phyloP scores from a whole-genome alignment of 2,797 vertebrate genomes.

The Anas georgica region DNA sequence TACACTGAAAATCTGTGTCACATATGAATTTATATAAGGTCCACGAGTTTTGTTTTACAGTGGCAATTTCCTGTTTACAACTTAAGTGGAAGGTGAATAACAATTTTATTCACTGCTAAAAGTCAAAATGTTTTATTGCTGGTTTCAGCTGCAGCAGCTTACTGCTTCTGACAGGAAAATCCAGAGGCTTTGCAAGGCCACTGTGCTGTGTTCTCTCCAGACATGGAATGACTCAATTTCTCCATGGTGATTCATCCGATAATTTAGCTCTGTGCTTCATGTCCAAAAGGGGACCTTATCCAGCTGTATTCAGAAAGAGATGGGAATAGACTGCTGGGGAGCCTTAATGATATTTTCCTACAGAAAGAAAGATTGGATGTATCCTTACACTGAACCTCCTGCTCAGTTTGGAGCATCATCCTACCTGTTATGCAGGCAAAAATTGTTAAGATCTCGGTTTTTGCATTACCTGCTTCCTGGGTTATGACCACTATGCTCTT shows the following conservation, averaged over 20 bases:
- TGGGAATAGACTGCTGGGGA: neutral
- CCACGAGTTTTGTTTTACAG: neutral
- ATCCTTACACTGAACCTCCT: neutral
- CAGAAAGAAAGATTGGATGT: neutral
- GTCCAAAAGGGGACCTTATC: neutral
- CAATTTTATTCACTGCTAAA: neutral
- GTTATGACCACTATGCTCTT: neutral
- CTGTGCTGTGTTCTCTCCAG: neutral
- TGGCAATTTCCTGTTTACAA: neutral
- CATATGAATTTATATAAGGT: neutral
- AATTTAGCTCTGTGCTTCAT: neutral
- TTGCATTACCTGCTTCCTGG: neutral
- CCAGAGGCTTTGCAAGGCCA: neutral
- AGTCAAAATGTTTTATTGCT: neutral
- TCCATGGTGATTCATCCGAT: slow-evolving; percentile 12
- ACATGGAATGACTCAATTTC: slow-evolving; percentile 34
- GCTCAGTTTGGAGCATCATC: neutral
- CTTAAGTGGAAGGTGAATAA: neutral
- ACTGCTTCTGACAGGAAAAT: neutral
- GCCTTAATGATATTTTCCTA: neutral
- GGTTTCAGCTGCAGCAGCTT: neutral
- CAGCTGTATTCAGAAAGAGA: neutral
- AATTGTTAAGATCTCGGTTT: neutral
- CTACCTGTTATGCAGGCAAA: neutral
- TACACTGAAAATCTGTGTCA: neutral